These are phyloP conservation scores for Rhynchopsitta pachyrhyncha DNA, from an alignment of 2,113 vertebrate genomes.

Conservation along the genomic window DNA sequence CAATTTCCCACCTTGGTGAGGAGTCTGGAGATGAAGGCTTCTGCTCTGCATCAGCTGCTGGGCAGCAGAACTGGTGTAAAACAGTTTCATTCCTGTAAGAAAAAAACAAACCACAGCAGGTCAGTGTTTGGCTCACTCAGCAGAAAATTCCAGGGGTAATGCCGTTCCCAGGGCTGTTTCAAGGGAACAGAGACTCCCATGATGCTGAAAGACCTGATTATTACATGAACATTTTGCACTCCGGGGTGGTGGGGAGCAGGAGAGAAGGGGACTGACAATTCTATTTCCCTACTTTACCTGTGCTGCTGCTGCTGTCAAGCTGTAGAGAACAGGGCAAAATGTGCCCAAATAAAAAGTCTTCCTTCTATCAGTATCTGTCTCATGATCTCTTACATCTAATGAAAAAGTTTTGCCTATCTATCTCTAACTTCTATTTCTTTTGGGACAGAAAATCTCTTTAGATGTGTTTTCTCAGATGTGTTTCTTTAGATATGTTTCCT, in stretches of 20 bases:
- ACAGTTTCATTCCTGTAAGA: constrained; percentile 92
- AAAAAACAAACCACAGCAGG: constrained; percentile 37
- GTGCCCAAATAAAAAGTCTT: not conserved
- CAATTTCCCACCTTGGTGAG: constrained; percentile 73
- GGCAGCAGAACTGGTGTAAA: constrained; percentile 98
- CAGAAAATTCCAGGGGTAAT: not conserved
- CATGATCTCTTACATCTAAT: not conserved
- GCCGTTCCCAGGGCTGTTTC: not conserved
- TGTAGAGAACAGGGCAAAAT: not conserved
- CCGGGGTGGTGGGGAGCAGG: not conserved
- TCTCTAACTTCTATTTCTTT: not conserved
- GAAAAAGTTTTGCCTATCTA: not conserved
- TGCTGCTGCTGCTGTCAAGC: not conserved
- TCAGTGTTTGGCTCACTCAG: constrained; percentile 25
- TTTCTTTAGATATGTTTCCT: not conserved
- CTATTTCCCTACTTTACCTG: not conserved
- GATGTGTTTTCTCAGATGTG: not conserved
- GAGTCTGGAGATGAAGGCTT: constrained; percentile 78
- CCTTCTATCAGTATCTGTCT: not conserved
- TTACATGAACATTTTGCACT: not conserved
- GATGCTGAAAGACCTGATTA: not conserved
- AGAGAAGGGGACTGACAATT: not conserved
- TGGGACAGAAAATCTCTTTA: not conserved
- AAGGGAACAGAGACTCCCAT: not conserved
- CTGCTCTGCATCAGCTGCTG: constrained; percentile 90